Conservation (phyloP, 2,113 vertebrate genomes). For the Nestor notabilis region DNA sequence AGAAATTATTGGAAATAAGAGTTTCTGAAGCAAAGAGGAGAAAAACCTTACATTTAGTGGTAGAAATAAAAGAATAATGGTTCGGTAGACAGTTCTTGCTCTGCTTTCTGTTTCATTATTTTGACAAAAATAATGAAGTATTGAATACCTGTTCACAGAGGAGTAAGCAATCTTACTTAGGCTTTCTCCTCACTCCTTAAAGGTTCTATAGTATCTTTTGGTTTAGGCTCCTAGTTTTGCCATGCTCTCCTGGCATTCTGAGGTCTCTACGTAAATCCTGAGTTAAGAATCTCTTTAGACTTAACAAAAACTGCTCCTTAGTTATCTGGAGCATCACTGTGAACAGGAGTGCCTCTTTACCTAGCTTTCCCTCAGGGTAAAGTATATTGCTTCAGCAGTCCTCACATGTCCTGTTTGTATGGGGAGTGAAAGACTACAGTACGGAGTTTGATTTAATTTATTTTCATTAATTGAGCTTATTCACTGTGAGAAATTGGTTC, state of each 20-base stretch:
- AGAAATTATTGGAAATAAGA: background rate
- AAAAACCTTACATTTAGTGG: background rate
- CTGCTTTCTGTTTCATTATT: background rate
- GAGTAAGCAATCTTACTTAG: background rate
- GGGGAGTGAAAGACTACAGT: constrained; percentile 4
- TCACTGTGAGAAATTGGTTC: background rate
- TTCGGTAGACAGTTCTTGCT: background rate
- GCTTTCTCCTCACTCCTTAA: background rate
- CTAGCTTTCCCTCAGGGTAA: constrained; percentile 23
- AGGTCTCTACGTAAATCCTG: constrained; percentile 10
- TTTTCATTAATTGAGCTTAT: constrained; percentile 28
- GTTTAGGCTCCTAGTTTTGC: constrained; percentile 39
- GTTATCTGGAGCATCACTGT: constrained; percentile 19
- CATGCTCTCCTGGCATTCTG: background rate
- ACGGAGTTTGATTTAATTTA: constrained; percentile 19
- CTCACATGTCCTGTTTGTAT: background rate
- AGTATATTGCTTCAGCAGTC: constrained; percentile 17
- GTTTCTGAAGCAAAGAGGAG: background rate
- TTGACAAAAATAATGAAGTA: background rate
- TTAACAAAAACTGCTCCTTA: constrained; percentile 17
- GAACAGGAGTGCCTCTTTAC: constrained; percentile 13
- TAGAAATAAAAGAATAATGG: background rate
- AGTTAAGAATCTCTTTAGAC: constrained; percentile 32
- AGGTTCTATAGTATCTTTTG: constrained; percentile 8
- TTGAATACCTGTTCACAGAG: background rate